Conservation (phyloP, 2,113 vertebrate species). For the Chrysochloris asiatica region DNA sequence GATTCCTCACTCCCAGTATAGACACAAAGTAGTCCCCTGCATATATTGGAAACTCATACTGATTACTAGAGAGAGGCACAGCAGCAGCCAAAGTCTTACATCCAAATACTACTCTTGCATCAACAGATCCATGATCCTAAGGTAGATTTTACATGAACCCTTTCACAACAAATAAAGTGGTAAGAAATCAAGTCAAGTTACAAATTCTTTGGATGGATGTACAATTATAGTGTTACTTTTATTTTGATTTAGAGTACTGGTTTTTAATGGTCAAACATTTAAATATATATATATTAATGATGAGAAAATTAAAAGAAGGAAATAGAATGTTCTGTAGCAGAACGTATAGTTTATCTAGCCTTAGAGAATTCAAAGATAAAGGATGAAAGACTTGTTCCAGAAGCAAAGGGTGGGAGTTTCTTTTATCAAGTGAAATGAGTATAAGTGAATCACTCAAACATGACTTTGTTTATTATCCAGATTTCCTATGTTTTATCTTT, state of each 20-base stretch:
- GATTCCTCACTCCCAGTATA: not conserved
- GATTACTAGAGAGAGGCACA: not conserved
- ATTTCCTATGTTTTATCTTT: constrained; percentile 4
- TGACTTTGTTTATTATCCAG: constrained; percentile 19
- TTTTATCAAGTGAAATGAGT: constrained; percentile 36
- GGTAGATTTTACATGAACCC: not conserved
- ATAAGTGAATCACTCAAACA: not conserved
- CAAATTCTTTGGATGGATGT: not conserved
- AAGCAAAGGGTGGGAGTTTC: constrained; percentile 18
- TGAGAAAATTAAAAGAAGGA: constrained; percentile 49
- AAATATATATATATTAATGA: not conserved
- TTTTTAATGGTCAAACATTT: not conserved
- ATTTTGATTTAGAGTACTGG: not conserved
- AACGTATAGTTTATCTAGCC: constrained; percentile 51
- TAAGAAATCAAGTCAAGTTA: not conserved
- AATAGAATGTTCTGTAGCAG: not conserved
- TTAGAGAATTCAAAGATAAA: constrained; percentile 51
- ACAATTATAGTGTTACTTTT: not conserved
- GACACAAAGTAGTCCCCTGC: not conserved
- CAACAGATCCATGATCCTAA: too few relatives aligned
- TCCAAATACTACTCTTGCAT: not conserved
- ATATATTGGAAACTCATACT: not conserved
- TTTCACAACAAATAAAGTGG: not conserved
- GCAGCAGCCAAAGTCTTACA: not conserved
- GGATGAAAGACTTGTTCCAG: constrained; percentile 57